Base-by-base conservation (phyloP, 2,797 vertebrate species). In the Catamblyrhynchus diadema region DNA sequence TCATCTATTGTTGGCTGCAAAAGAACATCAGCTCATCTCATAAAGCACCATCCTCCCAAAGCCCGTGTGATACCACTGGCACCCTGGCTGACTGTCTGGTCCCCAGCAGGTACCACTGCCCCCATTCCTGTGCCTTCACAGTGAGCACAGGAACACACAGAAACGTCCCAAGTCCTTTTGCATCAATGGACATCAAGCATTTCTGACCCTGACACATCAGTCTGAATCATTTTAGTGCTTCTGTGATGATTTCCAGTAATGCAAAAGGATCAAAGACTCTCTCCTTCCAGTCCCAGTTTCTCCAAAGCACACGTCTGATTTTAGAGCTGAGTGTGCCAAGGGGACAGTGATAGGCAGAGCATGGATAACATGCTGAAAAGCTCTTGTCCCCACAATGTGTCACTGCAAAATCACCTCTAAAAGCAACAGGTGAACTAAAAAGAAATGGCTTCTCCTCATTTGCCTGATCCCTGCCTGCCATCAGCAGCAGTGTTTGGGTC, bases 141-240 rank as follows among this genome's bases (percentile, higher is more conserved):
- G 51, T 0, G 0, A 51, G 39, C 33, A 56, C n/a, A 66, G 66
- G 32, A 84, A 66, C 14, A 33, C 23, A 30, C 56, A 37, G 50
- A 71, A 80, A 21, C 6, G 5, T 3, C 35, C 33, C 2, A 2
- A 79, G 32, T 44, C 51, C 66, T 81, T 92, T 37, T 73, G 56
- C 24, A 37, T 37, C 4, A 1, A 45, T 14, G 12, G 24, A 3
- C 51, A 89, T 79, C 51, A 70, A 44, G 30, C 2, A 0, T 85
- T 94, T 85, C 86, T 89, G 67, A 80, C n/a, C 37, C 70, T 66
- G 39, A 66, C 70, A 59, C 47, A 79, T 44, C 7, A 44, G 21
- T 81, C 30, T 37, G 71, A 73, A 70, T 35, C 6, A 60, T 56
- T 81, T 75, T 37, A 89, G 33, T 42, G 70, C 23, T 90, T 66